Evolutionary conservation across 2,888 invertebrate genomes (phyloP).

Genomic region (Fragum fragum): DNA sequence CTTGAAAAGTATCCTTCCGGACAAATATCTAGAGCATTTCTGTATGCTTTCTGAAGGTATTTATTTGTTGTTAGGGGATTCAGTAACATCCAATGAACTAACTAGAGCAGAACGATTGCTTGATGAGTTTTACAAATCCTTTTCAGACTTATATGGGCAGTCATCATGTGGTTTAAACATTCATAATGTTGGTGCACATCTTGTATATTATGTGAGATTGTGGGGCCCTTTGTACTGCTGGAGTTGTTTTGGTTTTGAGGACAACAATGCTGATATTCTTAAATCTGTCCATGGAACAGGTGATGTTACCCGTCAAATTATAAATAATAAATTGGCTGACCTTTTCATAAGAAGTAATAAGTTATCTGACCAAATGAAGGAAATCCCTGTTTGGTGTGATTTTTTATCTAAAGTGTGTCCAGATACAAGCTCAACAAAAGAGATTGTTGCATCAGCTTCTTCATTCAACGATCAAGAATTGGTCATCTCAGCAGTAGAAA

Average conservation of each 20-base stretch:
- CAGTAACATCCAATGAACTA: not conserved
- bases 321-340: too few relatives aligned
- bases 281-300: conserved; percentile 48
- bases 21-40: conserved; percentile 15
- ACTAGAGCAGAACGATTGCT: conserved; percentile 45
- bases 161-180: conserved; percentile 60
- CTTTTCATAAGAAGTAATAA: too few relatives aligned
- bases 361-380: too few relatives aligned
- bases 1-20: conserved; percentile 27
- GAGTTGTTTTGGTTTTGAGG: conserved; percentile 64
- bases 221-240: conserved; percentile 60
- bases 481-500: too few relatives aligned
- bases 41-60: conserved; percentile 10
- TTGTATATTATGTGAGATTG: conserved; percentile 41
- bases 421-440: too few relatives aligned
- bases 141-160: conserved; percentile 44
- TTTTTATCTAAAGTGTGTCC: too few relatives aligned
- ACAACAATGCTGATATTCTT: conserved; percentile 32
- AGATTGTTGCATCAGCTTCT: too few relatives aligned
- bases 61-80: conserved; percentile 13
- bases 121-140: conserved; percentile 43
- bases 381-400: too few relatives aligned
- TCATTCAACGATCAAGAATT: too few relatives aligned
- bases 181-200: conserved; percentile 50
- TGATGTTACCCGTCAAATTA: too few relatives aligned